Conservation (phyloP, 92 coral and sea anemone species). For the Palythoa grandiflora region DNA sequence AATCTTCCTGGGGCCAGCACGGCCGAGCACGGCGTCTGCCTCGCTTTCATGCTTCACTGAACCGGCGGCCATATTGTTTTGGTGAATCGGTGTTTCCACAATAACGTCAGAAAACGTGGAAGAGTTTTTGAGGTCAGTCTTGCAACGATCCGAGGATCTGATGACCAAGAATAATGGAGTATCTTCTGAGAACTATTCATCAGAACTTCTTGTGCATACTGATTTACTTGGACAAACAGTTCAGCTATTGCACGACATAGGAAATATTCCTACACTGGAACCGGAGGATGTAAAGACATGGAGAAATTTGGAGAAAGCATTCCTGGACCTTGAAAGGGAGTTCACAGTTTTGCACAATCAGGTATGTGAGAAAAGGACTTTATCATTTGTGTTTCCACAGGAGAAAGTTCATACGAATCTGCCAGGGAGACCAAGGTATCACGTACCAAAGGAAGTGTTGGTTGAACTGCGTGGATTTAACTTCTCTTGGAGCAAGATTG, state of each 20-base stretch:
- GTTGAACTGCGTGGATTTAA: constrained; percentile 72
- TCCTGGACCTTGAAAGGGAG: constrained; percentile 21
- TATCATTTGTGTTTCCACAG: constrained; percentile 25
- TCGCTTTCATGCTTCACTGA: constrained; percentile 22
- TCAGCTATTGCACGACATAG: constrained; percentile 27
- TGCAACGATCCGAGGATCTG: constrained; percentile 31
- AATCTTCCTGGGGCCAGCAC: constrained; percentile 24
- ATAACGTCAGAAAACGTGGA: constrained; percentile 30
- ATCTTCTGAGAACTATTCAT: constrained; percentile 17
- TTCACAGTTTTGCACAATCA: constrained; percentile 23
- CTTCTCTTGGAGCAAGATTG: constrained; percentile 74
- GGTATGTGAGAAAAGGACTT: constrained; percentile 18
- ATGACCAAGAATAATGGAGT: constrained; percentile 23
- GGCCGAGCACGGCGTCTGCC: constrained; percentile 33
- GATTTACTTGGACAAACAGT: constrained; percentile 23
- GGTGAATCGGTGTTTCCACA: constrained; percentile 28
- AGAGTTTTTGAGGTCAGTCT: constrained; percentile 47
- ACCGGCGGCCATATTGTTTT: constrained; percentile 23
- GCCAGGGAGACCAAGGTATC: constrained; percentile 64
- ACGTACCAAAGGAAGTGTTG: constrained; percentile 71
- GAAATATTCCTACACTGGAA: constrained; percentile 23
- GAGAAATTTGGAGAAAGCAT: constrained; percentile 22
- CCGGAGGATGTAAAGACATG: constrained; percentile 21
- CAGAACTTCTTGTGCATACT: constrained; percentile 17
- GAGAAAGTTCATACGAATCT: constrained; percentile 23